Evolutionary conservation across 2,888 invertebrate species (phyloP), one percentile per base, ranked within the genome.

Genomic region (Reticulitermes lucifugus): DNA sequence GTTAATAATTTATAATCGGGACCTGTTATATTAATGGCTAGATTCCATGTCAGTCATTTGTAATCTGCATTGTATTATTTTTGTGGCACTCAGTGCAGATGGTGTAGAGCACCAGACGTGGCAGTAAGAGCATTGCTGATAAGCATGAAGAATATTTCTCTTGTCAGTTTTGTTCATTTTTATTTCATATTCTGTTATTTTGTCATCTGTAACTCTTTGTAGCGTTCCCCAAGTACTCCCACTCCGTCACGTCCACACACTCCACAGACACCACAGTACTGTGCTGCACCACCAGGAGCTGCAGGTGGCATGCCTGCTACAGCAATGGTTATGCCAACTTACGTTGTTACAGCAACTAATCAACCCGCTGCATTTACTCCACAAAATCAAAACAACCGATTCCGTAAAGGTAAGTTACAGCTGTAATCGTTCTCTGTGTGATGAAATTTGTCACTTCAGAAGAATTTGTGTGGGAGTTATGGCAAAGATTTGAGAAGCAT

Each of bases 181-280:
- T 46, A 51, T 35, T 80, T 83, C 85, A 59, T 55, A 12, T 75
- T 84, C 71, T 18, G 51, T 65, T 86, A 70, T 84, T 86, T 84
- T 80, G 83, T 35, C 2, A 35, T 59, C 4, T 29, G n/a, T 60
- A 81, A 43, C 18, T 81, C 82, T 89, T 35, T 89, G 75, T 87
- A 93, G 92, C 90, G 92, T 85, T 94, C 94, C 51, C 94, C 94
- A 22, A 94, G 94, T 89, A 94, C 94, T 35, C 94, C 94, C n/a
- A 93, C 93, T 43, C 93, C 93, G 60, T 94, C 92, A 89, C 93
- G 96, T 87, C 97, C 97, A 65, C 97, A 97, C 90, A 97, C 97
- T 73, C 97, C 97, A 59, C 96, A 96, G 90, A 97, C 97, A 60
- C 96, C 96, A 46, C 90, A 92, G 90, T 94, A 93, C 89, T 70